Conservation (phyloP, 2,113 vertebrate species). For the Albula goreensis region DNA sequence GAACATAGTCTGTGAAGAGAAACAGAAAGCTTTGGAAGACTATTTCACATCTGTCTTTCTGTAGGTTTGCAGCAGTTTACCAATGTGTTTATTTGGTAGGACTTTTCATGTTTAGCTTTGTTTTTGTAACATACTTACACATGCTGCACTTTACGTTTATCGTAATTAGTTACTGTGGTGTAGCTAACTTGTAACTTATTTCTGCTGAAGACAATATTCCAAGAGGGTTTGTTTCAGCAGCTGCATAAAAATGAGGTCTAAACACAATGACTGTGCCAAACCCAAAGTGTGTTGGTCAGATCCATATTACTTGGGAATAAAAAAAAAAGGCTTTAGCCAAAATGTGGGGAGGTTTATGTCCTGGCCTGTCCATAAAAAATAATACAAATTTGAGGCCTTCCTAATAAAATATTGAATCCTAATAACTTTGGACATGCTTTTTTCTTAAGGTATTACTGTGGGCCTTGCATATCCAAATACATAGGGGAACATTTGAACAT, state of each 20-base stretch:
- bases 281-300: background rate
- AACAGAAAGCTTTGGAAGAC: conserved; percentile 70
- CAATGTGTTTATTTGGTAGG: background rate
- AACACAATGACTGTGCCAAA: background rate
- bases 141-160: background rate
- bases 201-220: background rate
- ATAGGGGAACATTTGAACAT: too few species aligned
- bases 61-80: conserved; percentile 65
- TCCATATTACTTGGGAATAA: background rate
- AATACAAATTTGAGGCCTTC: background rate
- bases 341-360: background rate
- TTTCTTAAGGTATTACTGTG: background rate
- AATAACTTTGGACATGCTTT: background rate
- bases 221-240: background rate
- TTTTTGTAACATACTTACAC: background rate
- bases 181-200: background rate
- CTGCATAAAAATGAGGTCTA: background rate
- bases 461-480: background rate
- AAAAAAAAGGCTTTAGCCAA: background rate
- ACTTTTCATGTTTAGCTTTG: background rate
- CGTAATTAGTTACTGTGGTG: background rate
- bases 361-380: background rate
- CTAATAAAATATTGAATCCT: background rate
- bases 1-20: conserved; percentile 76
- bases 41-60: conserved; percentile 64